Evolutionary conservation across 2,888 invertebrate genomes (phyloP), one percentile per base, ranked within the genome.

Genomic region (Pardosa pseudoannulata): DNA sequence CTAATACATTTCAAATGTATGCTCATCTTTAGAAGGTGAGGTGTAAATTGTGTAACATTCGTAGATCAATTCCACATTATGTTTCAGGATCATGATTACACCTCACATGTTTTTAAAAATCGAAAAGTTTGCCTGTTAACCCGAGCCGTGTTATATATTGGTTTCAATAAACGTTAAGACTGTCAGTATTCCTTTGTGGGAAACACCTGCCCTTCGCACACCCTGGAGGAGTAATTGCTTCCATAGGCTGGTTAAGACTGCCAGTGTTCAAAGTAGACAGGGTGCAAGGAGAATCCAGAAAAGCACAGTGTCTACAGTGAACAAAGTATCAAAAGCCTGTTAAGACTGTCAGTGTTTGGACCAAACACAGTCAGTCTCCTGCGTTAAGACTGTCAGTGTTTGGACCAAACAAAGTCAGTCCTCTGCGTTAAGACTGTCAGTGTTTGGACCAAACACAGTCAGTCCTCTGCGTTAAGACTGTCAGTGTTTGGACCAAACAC

Each of bases 331-430:
- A 56, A 3, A 56, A 5, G 56, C 23, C 23, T 23, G 56, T 56
- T 56, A 56, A 56, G 74, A 81, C 74, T 81, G 80, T 75, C 75
- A 75, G 70, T 81, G 70, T 81, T 75, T 81, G 74, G 81, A 23
- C 56, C 23, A 64, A 81, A 1, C 11, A 1, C 3, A 46, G 39
- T 27, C 62, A 64, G 23, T 41, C 16, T 1, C 1, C 16, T 0
- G 19, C n/a, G 70, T 75, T 81, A 68, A 81, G 74, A 81, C 80
- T 80, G 80, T 80, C 81, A 81, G 81, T 75, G 74, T 75, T 75
- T 62, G 56, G 68, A 31, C 81, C 75, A 81, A 81, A 81, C 50
- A 62, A 16, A 9, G 19, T n/a, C 32, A 32, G 36, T 32, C 27
- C 13, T 9, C 13, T 56, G n/a, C 41, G 81, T 81, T 81, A 81